A percentile compares a stretch with the other conserved stretches of the same genome.
Evolutionary conservation across 1,140 invertebrate genomes (phyloP).

Genomic region (Drosophila pachea): DNA sequence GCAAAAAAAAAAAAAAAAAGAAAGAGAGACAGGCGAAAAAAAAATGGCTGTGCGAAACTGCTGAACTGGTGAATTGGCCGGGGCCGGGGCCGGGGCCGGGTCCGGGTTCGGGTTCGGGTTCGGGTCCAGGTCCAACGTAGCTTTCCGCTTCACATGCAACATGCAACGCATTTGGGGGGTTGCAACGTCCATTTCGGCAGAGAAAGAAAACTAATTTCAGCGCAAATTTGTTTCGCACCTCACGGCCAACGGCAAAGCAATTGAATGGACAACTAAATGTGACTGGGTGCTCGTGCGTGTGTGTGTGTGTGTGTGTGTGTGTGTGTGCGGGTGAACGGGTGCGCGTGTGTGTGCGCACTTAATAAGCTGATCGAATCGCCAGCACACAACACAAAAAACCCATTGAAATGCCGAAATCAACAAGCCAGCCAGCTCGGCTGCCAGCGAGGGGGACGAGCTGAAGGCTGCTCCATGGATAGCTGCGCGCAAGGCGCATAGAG

Average conservation of each 20-base stretch:
- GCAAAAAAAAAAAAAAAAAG: conserved; percentile 17
- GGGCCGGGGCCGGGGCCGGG: too few relatives aligned
- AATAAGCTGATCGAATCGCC: conserved; percentile 75
- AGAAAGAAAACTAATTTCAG: conserved; percentile 77
- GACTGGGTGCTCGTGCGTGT: neutral
- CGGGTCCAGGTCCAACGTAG: neutral
- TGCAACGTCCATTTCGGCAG: conserved; percentile 59
- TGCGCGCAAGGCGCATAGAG: neutral
- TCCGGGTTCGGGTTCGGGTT: too few relatives aligned
- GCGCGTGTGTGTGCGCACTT: conserved; percentile 66
- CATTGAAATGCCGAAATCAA: conserved; percentile 76
- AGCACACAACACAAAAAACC: conserved; percentile 62
- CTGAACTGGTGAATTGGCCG: conserved; percentile 18
- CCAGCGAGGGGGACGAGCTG: neutral
- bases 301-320: conserved; percentile 2
- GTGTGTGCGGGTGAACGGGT: conserved; percentile 10
- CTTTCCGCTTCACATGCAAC: conserved; percentile 34
- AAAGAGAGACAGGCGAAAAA: conserved; percentile 3
- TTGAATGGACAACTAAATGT: conserved; percentile 62
- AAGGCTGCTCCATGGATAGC: conserved; percentile 11
- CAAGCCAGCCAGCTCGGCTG: conserved; percentile 51
- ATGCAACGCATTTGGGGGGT: conserved; percentile 40
- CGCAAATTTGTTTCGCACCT: conserved; percentile 77
- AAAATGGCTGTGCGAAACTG: conserved; percentile 40
- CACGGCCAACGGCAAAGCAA: conserved; percentile 64